A percentile compares a stretch with the other conserved stretches of the same genome.
phyloP scores from a whole-genome alignment of 2,797 vertebrate species.

The Falco berigora region DNA sequence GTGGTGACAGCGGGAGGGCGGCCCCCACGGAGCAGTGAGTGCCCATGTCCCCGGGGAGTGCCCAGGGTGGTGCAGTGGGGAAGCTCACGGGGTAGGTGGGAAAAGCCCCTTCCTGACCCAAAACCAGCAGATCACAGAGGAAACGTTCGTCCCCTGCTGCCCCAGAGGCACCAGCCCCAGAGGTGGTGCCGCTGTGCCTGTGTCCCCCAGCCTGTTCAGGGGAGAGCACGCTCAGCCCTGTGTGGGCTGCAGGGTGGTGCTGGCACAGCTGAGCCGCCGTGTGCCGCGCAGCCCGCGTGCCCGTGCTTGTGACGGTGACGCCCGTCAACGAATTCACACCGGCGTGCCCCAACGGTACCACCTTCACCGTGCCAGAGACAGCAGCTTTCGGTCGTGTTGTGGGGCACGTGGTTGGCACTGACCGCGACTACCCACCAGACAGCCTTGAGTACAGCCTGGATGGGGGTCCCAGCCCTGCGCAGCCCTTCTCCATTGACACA shows the following conservation, averaged over 20 bases:
- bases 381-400: constrained; percentile 15
- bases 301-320: constrained; percentile 68
- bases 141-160: background rate
- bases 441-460: constrained; percentile 58
- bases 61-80: background rate
- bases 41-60: background rate
- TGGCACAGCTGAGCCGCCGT: fast-evolving
- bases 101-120: background rate
- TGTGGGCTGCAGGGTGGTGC: background rate
- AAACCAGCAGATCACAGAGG: background rate
- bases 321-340: constrained; percentile 70
- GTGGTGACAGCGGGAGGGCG: constrained; percentile 52
- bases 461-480: background rate
- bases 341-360: background rate
- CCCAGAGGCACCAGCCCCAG: background rate
- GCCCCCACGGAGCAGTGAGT: constrained; percentile 66
- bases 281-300: constrained; percentile 60
- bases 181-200: fast-evolving
- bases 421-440: constrained; percentile 59
- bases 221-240: fast-evolving
- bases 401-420: constrained; percentile 61
- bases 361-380: constrained; percentile 60
- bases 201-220: background rate
- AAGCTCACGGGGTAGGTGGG: background rate
- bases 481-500: constrained; percentile 63